phyloP scores from a whole-genome alignment of 1,140 invertebrate species.

The Trichonephila clavata region DNA sequence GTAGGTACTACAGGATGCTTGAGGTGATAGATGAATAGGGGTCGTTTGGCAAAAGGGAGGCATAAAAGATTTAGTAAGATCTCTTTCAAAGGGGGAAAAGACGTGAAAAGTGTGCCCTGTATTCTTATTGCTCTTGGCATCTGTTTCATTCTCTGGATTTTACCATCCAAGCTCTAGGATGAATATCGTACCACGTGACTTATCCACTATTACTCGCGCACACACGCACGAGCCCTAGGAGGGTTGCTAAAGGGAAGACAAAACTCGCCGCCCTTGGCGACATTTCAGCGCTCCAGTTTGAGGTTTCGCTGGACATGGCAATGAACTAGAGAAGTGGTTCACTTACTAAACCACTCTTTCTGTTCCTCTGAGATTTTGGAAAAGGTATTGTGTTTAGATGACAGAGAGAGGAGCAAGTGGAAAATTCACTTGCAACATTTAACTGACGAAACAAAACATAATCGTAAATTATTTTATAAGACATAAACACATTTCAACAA shows the following conservation, averaged over 20 bases:
- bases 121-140: slow-evolving; percentile 14
- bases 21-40: neutral
- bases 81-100: neutral
- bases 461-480: neutral
- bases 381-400: no score
- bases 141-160: slow-evolving; percentile 42
- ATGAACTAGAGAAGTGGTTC: neutral
- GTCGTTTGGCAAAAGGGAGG: neutral
- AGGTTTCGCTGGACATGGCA: neutral
- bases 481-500: neutral
- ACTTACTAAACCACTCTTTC: neutral
- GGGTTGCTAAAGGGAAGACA: neutral
- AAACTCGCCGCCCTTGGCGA: slow-evolving; percentile 6
- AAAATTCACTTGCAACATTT: no score
- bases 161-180: neutral
- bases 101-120: neutral
- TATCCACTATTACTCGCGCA: slow-evolving; percentile 60
- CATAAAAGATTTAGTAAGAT: slow-evolving; percentile 9
- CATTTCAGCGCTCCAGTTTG: neutral
- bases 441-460: neutral
- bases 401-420: no score
- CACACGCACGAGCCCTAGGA: neutral
- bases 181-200: slow-evolving; percentile 60
- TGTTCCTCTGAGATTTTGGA: neutral
- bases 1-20: neutral